These are phyloP conservation scores for Struthio camelus DNA, from an alignment of 2,113 vertebrate genomes.

Conservation along the genomic window DNA sequence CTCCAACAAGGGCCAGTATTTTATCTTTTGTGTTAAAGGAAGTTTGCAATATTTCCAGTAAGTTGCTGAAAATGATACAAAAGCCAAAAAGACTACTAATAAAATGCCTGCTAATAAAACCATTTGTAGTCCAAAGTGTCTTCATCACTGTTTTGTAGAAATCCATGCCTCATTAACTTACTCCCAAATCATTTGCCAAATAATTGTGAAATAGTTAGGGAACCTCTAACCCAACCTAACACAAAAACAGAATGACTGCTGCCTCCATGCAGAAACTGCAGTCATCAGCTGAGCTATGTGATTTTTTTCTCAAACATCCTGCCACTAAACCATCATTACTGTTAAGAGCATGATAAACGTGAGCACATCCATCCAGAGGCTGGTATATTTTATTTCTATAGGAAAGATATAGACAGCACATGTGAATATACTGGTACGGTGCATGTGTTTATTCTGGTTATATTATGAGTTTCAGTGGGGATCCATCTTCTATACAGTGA, in stretches of 20 bases:
- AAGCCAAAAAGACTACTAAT: slow-evolving; percentile 32
- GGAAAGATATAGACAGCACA: background rate
- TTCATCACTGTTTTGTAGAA: background rate
- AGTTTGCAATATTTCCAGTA: background rate
- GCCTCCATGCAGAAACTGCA: background rate
- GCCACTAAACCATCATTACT: background rate
- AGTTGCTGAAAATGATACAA: background rate
- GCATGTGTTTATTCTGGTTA: background rate
- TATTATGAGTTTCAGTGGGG: background rate
- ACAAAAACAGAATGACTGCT: background rate
- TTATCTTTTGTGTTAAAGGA: background rate
- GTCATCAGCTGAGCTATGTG: background rate
- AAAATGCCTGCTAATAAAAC: slow-evolving; percentile 52
- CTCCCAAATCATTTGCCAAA: background rate
- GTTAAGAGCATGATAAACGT: background rate
- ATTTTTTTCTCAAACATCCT: background rate
- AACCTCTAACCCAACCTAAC: background rate
- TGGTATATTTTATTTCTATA: background rate
- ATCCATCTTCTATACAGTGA: background rate
- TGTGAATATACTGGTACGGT: background rate
- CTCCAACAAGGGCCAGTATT: background rate
- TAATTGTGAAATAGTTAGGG: background rate
- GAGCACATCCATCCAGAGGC: background rate
- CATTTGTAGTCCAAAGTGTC: background rate
- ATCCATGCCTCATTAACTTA: slow-evolving; percentile 33